A percentile compares a stretch with the other conserved stretches of the same genome.
phyloP scores from a whole-genome alignment of 2,113 vertebrate species.

The Alligator sinensis region DNA sequence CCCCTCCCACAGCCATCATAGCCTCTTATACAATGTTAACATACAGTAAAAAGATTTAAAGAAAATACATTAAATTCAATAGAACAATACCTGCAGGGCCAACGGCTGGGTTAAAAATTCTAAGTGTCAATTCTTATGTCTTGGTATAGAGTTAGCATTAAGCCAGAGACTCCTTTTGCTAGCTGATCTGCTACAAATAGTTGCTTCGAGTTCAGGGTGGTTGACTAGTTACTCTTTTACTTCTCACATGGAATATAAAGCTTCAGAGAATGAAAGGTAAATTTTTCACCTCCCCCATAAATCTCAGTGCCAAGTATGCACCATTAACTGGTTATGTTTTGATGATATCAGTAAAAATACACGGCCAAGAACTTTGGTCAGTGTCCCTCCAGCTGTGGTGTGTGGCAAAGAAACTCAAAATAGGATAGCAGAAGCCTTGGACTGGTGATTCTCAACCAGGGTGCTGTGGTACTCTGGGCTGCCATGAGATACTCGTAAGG shows the following conservation, averaged over 20 bases:
- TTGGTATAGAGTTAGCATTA: not conserved
- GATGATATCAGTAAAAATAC: not conserved
- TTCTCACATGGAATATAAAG: not conserved
- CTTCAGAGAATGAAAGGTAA: not conserved
- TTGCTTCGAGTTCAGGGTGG: not conserved
- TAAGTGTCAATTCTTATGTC: not conserved
- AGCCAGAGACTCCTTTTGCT: too few species aligned
- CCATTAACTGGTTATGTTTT: not conserved
- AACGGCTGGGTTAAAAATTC: not conserved
- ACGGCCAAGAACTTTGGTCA: not conserved
- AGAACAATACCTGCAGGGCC: not conserved
- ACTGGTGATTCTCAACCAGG: too few species aligned
- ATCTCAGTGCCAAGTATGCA: not conserved
- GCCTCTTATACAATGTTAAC: too few species aligned
- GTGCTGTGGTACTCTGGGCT: too few species aligned
- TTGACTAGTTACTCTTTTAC: not conserved
- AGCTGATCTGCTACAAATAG: not conserved
- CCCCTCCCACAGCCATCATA: not conserved
- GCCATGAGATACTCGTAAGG: too few species aligned
- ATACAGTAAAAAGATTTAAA: not conserved
- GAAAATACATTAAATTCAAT: not conserved
- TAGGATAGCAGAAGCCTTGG: not conserved
- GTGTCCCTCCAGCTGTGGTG: not conserved
- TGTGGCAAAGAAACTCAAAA: not conserved
- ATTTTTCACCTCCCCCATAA: not conserved